A percentile compares a stretch with the other conserved stretches of the same genome.
These are phyloP conservation scores for Sarcophaga subvicina DNA, from an alignment of 2,888 invertebrate genomes.

Conservation along the genomic window DNA sequence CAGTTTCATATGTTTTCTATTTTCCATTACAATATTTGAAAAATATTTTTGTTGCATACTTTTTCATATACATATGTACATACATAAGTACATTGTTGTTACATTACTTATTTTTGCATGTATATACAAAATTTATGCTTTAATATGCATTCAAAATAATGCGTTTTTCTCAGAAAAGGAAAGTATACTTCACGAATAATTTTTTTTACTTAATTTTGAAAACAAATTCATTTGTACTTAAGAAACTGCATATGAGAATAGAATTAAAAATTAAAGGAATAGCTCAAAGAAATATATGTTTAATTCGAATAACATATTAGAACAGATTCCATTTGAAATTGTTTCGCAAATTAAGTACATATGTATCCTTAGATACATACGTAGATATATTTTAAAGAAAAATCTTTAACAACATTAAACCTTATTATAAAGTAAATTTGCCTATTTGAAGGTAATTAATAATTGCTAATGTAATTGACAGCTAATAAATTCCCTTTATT, in stretches of 20 bases:
- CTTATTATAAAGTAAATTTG: background rate
- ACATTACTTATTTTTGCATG: background rate
- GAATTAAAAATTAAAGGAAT: background rate
- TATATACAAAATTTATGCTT: background rate
- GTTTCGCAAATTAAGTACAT: background rate
- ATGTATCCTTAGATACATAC: background rate
- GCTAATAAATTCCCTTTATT: background rate
- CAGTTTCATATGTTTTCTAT: background rate
- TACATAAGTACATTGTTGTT: too few species aligned
- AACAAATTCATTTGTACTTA: background rate
- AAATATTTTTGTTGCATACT: background rate
- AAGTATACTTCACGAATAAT: background rate
- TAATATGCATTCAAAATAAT: conserved; percentile 6
- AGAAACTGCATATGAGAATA: background rate
- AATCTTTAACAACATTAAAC: background rate
- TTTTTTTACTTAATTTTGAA: background rate
- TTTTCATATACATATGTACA: background rate
- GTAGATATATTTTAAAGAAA: background rate
- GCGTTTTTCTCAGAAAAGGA: background rate
- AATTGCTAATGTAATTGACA: background rate
- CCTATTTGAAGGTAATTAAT: background rate
- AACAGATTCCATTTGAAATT: too few species aligned
- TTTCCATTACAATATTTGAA: conserved; percentile 1
- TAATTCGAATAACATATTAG: background rate
- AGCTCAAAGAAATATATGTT: background rate